Conservation (phyloP, 2,113 vertebrate genomes). For the Phasianus colchicus region DNA sequence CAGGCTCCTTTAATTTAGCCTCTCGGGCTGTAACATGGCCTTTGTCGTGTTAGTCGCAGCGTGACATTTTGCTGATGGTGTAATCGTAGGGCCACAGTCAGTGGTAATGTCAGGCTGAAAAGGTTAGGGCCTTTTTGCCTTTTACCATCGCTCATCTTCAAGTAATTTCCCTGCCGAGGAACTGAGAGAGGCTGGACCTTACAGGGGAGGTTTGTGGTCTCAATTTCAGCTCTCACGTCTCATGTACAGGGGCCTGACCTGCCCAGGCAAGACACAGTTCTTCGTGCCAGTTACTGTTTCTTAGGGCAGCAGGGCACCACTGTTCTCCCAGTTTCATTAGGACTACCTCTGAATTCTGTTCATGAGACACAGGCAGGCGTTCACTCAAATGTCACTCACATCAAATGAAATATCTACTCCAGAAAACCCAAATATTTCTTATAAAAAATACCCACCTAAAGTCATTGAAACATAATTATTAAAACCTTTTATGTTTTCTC, state of each 20-base stretch:
- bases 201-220: not conserved
- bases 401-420: not conserved
- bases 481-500: conserved; percentile 75
- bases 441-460: not conserved
- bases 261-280: not conserved
- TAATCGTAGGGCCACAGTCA: not conserved
- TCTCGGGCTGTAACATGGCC: conserved; percentile 14
- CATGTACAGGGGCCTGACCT: not conserved
- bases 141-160: not conserved
- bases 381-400: not conserved
- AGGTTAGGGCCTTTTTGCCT: conserved; percentile 54
- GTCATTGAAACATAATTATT: conserved; percentile 64
- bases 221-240: not conserved
- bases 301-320: not conserved
- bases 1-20: not conserved
- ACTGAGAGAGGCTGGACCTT: not conserved
- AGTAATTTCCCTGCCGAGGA: not conserved
- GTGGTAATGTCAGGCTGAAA: conserved; percentile 46
- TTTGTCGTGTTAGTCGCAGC: conserved; percentile 24
- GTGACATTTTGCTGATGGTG: conserved; percentile 22
- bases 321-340: not conserved
- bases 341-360: not conserved
- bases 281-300: not conserved
- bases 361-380: not conserved
- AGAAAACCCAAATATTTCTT: not conserved